A percentile compares a stretch with the other conserved stretches of the same genome.
Evolutionary conservation across 2,113 vertebrate genomes (phyloP).

Genomic region (Fukomys damarensis): DNA sequence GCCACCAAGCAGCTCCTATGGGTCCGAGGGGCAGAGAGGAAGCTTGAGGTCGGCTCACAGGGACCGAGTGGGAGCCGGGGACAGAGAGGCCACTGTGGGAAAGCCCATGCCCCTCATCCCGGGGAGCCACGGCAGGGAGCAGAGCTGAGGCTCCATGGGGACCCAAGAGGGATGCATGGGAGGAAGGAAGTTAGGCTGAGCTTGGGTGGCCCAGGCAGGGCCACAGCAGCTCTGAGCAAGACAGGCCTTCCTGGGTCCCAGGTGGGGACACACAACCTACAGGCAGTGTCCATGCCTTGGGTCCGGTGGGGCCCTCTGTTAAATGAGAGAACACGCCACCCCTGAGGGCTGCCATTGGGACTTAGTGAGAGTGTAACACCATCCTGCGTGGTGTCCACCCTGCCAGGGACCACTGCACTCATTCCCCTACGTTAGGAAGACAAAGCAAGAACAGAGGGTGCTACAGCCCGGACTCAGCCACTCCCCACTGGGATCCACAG

Average conservation of each 20-base stretch:
- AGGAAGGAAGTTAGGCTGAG: not conserved
- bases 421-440: not conserved
- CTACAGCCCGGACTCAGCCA: not conserved
- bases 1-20: not conserved
- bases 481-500: not conserved
- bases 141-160: no score
- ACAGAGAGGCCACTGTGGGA: not conserved
- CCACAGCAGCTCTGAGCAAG: not conserved
- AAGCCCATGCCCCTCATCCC: no score
- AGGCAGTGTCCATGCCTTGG: no score
- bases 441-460: not conserved
- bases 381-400: accelerated
- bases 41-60: accelerated
- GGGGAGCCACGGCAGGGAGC: not conserved
- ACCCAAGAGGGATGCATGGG: no score
- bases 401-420: accelerated
- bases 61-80: no score
- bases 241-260: not conserved
- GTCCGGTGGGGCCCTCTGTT: no score
- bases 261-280: accelerated
- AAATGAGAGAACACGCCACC: no score
- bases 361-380: not conserved
- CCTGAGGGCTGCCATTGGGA: not conserved
- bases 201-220: accelerated
- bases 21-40: no score